Conservation (phyloP, 2,888 invertebrate species). For the Taphrorychus bicolor region DNA sequence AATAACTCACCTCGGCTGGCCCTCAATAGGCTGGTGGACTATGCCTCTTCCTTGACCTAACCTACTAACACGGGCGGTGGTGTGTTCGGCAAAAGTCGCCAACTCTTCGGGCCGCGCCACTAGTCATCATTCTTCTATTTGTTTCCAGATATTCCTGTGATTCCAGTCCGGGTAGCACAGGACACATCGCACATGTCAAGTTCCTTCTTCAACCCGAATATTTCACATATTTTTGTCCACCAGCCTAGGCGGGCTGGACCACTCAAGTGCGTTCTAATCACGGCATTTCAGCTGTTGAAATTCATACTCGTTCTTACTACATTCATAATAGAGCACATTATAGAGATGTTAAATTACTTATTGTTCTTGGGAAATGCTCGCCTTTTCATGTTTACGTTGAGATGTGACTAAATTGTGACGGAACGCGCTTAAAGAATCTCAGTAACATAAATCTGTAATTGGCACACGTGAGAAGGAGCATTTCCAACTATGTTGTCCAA, state of each 20-base stretch:
- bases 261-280: constrained; percentile 49
- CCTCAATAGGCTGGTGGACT: constrained; percentile 58
- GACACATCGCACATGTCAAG: constrained; percentile 45
- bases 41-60: constrained; percentile 53
- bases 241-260: constrained; percentile 56
- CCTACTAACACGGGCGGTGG: constrained; percentile 61
- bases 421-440: background rate
- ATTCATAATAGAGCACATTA: constrained; percentile 35
- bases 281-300: constrained; percentile 46
- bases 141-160: constrained; percentile 63
- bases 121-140: constrained; percentile 60
- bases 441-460: too few species aligned
- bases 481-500: background rate
- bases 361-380: background rate
- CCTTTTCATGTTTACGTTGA: background rate
- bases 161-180: constrained; percentile 47
- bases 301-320: constrained; percentile 36
- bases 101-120: constrained; percentile 55
- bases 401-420: background rate
- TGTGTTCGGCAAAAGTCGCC: constrained; percentile 59
- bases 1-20: constrained; percentile 70
- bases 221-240: constrained; percentile 51
- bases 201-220: constrained; percentile 50
- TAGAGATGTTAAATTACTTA: constrained; percentile 40
- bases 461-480: background rate